Conservation (phyloP, 2,797 vertebrate species). For the Halcyon chelicuti region DNA sequence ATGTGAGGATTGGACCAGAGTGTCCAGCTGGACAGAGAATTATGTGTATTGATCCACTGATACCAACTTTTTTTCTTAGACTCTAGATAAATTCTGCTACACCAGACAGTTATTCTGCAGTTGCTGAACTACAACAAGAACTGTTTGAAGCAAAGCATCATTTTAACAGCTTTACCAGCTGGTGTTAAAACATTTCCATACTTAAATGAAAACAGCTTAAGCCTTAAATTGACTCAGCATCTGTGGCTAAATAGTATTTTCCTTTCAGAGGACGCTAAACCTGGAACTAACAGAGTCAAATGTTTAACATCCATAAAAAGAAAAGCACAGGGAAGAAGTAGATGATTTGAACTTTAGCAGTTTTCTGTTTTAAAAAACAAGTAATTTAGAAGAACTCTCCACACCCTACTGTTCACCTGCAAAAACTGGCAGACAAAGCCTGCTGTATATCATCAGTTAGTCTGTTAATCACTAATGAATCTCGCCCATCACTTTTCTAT, state of each 20-base stretch:
- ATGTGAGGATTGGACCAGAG: neutral
- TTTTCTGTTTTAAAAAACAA: neutral
- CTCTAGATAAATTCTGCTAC: neutral
- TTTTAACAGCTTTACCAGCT: neutral
- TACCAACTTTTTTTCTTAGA: neutral
- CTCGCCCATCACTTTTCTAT: neutral
- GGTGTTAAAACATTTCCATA: neutral
- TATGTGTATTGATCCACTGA: neutral
- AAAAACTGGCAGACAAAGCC: neutral
- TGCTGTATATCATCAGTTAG: neutral
- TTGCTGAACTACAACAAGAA: neutral
- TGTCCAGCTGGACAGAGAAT: neutral
- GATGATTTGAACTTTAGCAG: neutral
- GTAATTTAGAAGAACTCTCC: neutral
- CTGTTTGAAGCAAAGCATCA: neutral
- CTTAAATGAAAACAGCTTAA: neutral
- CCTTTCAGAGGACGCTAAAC: neutral
- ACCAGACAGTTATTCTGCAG: neutral
- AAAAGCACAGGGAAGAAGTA: neutral
- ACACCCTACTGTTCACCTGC: neutral
- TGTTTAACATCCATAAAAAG: neutral
- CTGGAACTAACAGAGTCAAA: neutral
- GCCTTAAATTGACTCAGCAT: neutral
- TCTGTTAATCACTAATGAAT: neutral
- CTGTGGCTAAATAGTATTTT: neutral